Evolutionary conservation across 1,140 invertebrate genomes (phyloP).

Genomic region (Sipha flava): DNA sequence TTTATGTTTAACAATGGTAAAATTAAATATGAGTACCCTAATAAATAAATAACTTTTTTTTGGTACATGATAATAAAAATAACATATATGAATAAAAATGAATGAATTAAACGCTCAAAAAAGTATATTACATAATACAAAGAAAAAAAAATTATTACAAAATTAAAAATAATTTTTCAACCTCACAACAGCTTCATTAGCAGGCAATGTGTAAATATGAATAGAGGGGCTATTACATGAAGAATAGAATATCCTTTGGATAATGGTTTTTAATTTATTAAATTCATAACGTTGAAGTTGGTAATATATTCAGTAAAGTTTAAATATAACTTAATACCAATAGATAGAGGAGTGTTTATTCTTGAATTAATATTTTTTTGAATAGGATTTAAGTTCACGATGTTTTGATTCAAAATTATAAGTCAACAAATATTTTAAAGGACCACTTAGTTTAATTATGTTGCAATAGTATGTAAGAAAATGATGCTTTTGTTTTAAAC

Average conservation of each 20-base stretch:
- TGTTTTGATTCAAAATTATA: background rate
- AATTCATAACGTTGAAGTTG: background rate
- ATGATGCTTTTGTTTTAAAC: background rate
- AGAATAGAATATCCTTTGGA: background rate
- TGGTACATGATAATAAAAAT: no score
- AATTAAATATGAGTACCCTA: no score
- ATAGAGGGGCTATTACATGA: no score
- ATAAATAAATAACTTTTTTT: no score
- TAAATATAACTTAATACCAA: background rate
- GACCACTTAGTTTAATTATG: background rate
- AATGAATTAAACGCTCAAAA: no score
- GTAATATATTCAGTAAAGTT: background rate
- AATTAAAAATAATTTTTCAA: no score
- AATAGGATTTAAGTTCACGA: background rate
- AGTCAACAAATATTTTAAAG: background rate
- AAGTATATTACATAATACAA: no score
- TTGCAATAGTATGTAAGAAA: background rate
- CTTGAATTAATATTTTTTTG: background rate
- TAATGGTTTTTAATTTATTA: background rate
- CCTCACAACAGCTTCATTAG: no score
- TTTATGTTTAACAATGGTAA: no score
- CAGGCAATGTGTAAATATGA: no score
- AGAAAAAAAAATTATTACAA: no score
- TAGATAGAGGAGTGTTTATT: background rate
- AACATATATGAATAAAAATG: no score